Base-by-base conservation (phyloP, 2,113 vertebrate species). In the Corythaixoides concolor region DNA sequence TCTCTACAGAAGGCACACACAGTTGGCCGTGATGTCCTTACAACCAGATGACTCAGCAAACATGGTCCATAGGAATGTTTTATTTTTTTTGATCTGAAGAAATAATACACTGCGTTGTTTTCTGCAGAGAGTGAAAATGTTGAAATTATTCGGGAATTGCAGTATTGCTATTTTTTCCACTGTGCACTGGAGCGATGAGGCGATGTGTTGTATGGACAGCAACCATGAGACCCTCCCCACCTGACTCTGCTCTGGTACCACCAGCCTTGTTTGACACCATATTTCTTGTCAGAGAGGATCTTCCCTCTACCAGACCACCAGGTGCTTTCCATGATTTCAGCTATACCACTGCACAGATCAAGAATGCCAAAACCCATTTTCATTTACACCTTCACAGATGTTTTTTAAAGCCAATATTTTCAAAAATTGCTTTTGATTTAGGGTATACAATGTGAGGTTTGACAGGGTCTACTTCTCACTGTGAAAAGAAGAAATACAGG, bases 221-320 rank as follows among this genome's bases (percentile, higher is more conserved):
- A 80, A 3, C 24, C 21, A 33, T 6, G 47, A 74, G 37, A 22
- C 19, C 5, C 17, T 60, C 14, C 22, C 13, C 43, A 56, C 50
- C 72, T 10, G 21, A 10, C 10, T 37, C 27, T 50, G 30, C 41
- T 24, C 15, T 4, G 14, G 21, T 55, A 63, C 32, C 70, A 41
- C 20, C 39, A 63, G 39, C 22, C 43, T 69, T 28, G 15, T 28
- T 39, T 63, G 56, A 67, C 30, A 39, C 19, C 27, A 5, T 32
- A 21, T 49, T 68, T 58, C 39, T 47, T 1, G 0, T 8, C 33
- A 53, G 11, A 63, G 8, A 55, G 4, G 9, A 32, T 33, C 23
- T 23, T 79, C 15, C 32, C 32, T 72, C 49, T 64, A 17, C 32
- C 49, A 73, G 23, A 27, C 27, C 79, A n/a, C 15, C 5, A 8